Base-by-base conservation (phyloP, 53 echinoderm and acorn worm genomes). In the Antedon mediterranea region DNA sequence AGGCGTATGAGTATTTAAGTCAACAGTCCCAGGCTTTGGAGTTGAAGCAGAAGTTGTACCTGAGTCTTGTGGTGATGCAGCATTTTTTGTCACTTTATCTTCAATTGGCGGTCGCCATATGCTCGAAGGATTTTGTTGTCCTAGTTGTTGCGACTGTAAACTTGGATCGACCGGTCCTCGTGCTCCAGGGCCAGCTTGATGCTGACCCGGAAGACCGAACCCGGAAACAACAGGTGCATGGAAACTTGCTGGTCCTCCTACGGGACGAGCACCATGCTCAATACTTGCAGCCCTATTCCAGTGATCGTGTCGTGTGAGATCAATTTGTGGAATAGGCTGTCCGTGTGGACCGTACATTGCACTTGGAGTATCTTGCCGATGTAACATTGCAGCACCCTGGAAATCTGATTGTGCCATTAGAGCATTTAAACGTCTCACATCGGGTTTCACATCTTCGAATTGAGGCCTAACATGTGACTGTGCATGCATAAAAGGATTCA, bases 371-470 rank as follows among this genome's bases (percentile, higher is more conserved):
- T 57, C 57, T 23, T 8, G 11, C 11, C 57, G 26, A 37, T 37
- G 37, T 37, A 37, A 37, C 37, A 37, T 37, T 37, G n/a, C n/a
- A n/a, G n/a, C n/a, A n/a, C n/a, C n/a, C n/a, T n/a, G n/a, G n/a
- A n/a, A n/a, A n/a, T n/a, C n/a, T n/a, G n/a, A n/a, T n/a, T n/a
- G n/a, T 41, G 14, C 57, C 86, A 86, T 82, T 31, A 82, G 34
- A 75, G 32, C 76, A 70, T 78, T 78, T 31, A 86, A 31, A 30
- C 78, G 86, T 33, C 75, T 86, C 74, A 84, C 43, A 73, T 88
- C 88, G 0, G 88, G 88, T 80, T 88, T 88, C 20, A 84, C 78
- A 72, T 88, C 88, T 71, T 88, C 88, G 78, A 86, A 57, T 18
- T 57, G 57, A 57, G 57, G 57, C 23, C 57, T 57, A 26, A 57